These are phyloP conservation scores for Erythrolamprus reginae DNA, from an alignment of 2,113 vertebrate genomes.

Conservation along the genomic window DNA sequence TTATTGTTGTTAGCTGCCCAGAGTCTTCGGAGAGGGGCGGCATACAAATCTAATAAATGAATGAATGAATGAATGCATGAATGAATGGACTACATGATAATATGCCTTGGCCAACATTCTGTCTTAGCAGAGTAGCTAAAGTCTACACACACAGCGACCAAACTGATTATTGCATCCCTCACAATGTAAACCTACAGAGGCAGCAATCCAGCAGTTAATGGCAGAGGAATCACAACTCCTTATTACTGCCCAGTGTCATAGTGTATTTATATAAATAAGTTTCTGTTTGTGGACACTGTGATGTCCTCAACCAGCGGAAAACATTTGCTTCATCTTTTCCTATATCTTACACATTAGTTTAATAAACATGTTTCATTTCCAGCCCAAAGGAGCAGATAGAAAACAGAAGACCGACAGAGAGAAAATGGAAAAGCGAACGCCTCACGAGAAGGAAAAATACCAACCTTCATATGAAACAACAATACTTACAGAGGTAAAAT, in stretches of 20 bases:
- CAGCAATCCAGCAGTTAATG: not conserved
- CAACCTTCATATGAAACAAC: conserved; percentile 97
- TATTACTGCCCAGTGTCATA: not conserved
- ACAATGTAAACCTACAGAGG: not conserved
- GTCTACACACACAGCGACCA: not conserved
- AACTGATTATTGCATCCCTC: not conserved
- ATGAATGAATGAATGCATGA: no score
- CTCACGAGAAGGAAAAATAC: conserved; percentile 97
- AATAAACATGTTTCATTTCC: conserved; percentile 11
- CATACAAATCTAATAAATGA: no score
- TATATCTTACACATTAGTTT: not conserved
- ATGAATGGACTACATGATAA: not conserved
- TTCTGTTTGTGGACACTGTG: no score
- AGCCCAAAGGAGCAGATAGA: conserved; percentile 98
- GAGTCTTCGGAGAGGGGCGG: no score
- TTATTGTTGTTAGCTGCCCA: no score
- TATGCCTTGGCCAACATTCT: not conserved
- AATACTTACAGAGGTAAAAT: conserved; percentile 90
- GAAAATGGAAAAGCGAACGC: conserved; percentile 96
- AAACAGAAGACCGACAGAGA: conserved; percentile 97
- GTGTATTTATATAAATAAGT: not conserved
- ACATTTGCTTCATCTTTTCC: not conserved
- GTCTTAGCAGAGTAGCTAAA: not conserved
- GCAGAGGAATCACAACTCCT: not conserved
- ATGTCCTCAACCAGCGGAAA: not conserved